Conservation (phyloP, 2,113 vertebrate species). For the Arizona elegans region DNA sequence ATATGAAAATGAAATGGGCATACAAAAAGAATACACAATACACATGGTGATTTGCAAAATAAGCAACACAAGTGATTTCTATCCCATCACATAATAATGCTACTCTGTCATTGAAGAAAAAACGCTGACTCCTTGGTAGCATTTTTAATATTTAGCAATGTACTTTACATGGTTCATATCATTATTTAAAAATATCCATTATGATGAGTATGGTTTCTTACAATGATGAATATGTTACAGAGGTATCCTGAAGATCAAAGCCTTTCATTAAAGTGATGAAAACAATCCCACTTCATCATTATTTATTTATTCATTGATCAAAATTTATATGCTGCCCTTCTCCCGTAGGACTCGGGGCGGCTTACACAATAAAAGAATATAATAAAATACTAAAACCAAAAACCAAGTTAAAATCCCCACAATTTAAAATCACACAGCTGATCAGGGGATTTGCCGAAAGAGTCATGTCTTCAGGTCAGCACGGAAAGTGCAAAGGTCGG, state of each 20-base stretch:
- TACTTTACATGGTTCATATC: not conserved
- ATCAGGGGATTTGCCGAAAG: too few species aligned
- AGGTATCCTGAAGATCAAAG: not conserved
- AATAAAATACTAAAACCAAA: too few species aligned
- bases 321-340: too few species aligned
- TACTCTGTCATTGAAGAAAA: not conserved
- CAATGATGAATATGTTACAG: not conserved
- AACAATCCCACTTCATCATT: not conserved
- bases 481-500: too few species aligned
- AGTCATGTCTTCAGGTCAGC: too few species aligned
- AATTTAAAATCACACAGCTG: too few species aligned
- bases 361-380: too few species aligned
- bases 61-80: not conserved
- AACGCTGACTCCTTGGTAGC: not conserved
- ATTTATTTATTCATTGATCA: too few species aligned
- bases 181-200: not conserved
- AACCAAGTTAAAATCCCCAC: too few species aligned
- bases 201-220: not conserved
- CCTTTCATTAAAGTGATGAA: not conserved
- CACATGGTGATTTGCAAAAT: not conserved
- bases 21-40: not conserved
- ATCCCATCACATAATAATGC: not conserved
- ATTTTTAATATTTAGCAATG: not conserved
- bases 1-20: not conserved
- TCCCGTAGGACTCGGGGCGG: too few species aligned